Conservation (phyloP, 2,888 invertebrate species). For the Anagyrus pseudococci region DNA sequence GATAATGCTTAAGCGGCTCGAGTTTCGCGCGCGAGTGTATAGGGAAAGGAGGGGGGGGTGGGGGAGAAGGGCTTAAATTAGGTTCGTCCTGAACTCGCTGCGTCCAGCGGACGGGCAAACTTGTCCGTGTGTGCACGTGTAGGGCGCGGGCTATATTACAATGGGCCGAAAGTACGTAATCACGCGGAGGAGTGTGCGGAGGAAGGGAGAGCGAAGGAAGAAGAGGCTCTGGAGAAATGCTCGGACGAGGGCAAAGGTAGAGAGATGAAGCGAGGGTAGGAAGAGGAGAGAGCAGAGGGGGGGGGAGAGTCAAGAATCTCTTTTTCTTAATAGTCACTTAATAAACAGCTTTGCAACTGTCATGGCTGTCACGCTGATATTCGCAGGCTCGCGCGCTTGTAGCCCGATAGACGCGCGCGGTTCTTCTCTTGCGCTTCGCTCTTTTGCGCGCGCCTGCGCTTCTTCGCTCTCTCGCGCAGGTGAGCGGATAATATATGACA, state of each 20-base stretch:
- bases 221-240: background rate
- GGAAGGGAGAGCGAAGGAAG: background rate
- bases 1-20: no score
- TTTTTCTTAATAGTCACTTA: constrained; percentile 39
- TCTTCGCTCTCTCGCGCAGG: constrained; percentile 24
- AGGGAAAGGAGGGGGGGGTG: no score
- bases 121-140: no score
- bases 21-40: no score
- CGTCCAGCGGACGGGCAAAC: no score
- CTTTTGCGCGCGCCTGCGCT: background rate
- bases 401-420: constrained; percentile 21
- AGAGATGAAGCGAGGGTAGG: background rate
- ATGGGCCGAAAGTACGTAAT: constrained; percentile 32
- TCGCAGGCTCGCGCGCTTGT: constrained; percentile 10
- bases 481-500: constrained; percentile 40
- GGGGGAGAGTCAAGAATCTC: no score
- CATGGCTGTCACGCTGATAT: constrained; percentile 38
- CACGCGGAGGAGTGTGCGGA: background rate
- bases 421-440: background rate
- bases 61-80: no score
- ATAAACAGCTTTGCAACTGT: constrained; percentile 39
- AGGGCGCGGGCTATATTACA: constrained; percentile 17
- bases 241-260: background rate
- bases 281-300: constrained; percentile 17
- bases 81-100: no score